Evolutionary conservation across 2,888 invertebrate species (phyloP).

Genomic region (Nasonovia ribisnigri): DNA sequence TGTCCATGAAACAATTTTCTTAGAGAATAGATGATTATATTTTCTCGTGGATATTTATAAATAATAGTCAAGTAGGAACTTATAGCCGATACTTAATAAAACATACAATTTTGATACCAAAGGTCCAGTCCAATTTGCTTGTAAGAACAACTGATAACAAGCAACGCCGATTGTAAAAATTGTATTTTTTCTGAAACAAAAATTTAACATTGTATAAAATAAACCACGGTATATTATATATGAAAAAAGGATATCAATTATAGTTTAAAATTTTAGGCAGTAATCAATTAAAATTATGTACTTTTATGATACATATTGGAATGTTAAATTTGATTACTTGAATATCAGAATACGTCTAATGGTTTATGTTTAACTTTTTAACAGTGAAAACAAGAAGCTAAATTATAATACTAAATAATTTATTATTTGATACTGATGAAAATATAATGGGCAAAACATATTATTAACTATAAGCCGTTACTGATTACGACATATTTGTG

Average conservation of each 20-base stretch:
- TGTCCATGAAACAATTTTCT: background rate
- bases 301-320: background rate
- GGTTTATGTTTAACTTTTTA: background rate
- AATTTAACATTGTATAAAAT: constrained; percentile 14
- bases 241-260: background rate
- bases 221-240: background rate
- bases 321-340: background rate
- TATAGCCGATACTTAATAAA: background rate
- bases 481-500: background rate
- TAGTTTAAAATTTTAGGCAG: background rate
- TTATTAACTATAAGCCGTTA: background rate
- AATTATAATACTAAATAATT: background rate
- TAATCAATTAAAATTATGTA: background rate
- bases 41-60: background rate
- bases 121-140: constrained; percentile 87
- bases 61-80: background rate
- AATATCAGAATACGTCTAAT: background rate
- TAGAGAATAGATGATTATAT: background rate
- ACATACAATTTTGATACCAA: constrained; percentile 59
- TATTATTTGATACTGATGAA: background rate
- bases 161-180: constrained; percentile 76
- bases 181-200: constrained; percentile 68
- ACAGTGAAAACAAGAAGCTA: background rate
- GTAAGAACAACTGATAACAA: constrained; percentile 80
- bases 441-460: background rate